A percentile compares a stretch with the other conserved stretches of the same genome.
Conservation (phyloP, 2,113 vertebrate species). For the Echinops telfairi region DNA sequence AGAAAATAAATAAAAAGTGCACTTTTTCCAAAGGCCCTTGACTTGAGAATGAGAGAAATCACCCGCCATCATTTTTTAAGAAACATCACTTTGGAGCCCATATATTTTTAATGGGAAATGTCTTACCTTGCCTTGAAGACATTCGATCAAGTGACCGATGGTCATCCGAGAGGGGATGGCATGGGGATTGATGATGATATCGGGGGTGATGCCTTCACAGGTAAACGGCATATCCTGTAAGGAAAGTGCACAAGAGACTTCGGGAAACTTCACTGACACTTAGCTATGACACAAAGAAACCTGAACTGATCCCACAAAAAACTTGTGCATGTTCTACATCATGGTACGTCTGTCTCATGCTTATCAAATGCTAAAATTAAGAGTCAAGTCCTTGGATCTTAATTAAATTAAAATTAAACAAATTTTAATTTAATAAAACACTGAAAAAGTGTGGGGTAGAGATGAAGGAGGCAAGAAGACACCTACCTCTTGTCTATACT, state of each 20-base stretch:
- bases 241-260: slow-evolving; percentile 50
- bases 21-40: slow-evolving; percentile 24
- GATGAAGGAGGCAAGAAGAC: neutral
- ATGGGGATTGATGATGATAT: slow-evolving; percentile 99
- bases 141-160: slow-evolving; percentile 99
- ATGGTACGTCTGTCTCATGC: neutral
- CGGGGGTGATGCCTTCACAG: slow-evolving; percentile 98
- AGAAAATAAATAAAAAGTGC: neutral
- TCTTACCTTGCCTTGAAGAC: slow-evolving; percentile 98
- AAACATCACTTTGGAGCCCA: neutral
- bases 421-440: slow-evolving; percentile 51
- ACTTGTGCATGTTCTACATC: slow-evolving; percentile 6
- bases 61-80: neutral
- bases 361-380: slow-evolving; percentile 28
- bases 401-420: neutral
- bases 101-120: slow-evolving; percentile 28
- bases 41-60: slow-evolving; percentile 32
- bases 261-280: neutral
- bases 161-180: slow-evolving; percentile 99
- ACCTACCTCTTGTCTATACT: slow-evolving; percentile 97
- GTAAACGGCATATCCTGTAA: slow-evolving; percentile 99
- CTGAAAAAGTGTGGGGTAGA: slow-evolving; percentile 1
- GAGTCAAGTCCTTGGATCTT: neutral
- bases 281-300: neutral
- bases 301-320: neutral